These are phyloP conservation scores for Ptilonorhynchus violaceus DNA, from an alignment of 2,113 vertebrate species.

Conservation along the genomic window DNA sequence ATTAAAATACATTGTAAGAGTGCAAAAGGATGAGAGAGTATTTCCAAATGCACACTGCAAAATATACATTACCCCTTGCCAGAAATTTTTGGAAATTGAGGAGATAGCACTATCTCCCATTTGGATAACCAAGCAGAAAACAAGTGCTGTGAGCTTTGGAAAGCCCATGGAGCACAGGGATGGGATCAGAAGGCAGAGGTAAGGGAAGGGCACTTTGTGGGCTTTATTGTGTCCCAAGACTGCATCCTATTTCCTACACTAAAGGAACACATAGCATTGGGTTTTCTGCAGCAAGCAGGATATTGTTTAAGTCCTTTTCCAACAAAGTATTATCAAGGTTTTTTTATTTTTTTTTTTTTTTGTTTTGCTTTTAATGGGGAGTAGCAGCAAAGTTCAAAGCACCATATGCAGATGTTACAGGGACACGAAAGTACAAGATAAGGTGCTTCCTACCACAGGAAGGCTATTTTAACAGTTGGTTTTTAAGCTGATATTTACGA, in stretches of 20 bases:
- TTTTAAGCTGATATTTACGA: slow-evolving; percentile 38
- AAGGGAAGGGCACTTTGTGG: slow-evolving; percentile 29
- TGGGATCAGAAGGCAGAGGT: slow-evolving; percentile 22
- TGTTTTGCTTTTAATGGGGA: slow-evolving; percentile 23
- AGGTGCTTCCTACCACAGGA: slow-evolving; percentile 69
- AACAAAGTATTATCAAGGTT: slow-evolving; percentile 54
- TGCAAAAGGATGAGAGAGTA: neutral
- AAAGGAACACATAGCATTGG: neutral
- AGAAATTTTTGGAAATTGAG: neutral
- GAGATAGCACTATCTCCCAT: slow-evolving; percentile 13
- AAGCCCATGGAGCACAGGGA: neutral
- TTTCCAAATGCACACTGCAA: neutral
- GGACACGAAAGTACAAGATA: slow-evolving; percentile 66
- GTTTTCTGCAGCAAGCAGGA: slow-evolving; percentile 44
- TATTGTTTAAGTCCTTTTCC: slow-evolving; percentile 33
- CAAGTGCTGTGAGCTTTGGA: neutral
- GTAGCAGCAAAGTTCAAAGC: slow-evolving; percentile 49
- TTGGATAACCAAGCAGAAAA: slow-evolving; percentile 1
- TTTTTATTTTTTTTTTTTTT: neutral
- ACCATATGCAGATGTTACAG: slow-evolving; percentile 36
- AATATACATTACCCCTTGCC: neutral
- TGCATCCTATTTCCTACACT: neutral
- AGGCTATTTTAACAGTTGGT: slow-evolving; percentile 42
- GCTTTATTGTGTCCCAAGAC: slow-evolving; percentile 5
- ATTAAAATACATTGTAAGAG: neutral